Evolutionary conservation across 2,113 vertebrate species (phyloP).

Genomic region (Sturnira hondurensis): DNA sequence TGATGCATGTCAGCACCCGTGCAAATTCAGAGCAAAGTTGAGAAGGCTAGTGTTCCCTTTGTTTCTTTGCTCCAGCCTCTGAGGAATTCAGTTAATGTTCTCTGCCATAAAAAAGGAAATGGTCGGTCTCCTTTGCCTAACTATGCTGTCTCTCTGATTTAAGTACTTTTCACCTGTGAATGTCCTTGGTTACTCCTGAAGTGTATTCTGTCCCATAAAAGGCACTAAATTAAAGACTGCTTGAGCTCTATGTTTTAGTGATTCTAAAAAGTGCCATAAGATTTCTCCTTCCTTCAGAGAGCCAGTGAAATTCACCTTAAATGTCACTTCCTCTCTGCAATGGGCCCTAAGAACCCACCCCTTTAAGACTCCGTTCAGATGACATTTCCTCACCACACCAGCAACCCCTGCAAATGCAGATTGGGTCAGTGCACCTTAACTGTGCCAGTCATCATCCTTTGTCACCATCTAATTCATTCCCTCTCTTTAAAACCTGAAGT

Average conservation of each 20-base stretch:
- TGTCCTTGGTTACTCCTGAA: conserved; percentile 57
- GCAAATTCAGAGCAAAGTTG: not conserved
- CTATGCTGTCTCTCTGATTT: conserved; percentile 62
- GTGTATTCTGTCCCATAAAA: conserved; percentile 55
- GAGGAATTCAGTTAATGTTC: conserved; percentile 33
- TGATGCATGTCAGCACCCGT: fast-evolving
- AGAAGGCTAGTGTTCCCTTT: not conserved
- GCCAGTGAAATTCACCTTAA: not conserved
- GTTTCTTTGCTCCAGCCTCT: not conserved
- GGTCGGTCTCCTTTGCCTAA: conserved; percentile 52
- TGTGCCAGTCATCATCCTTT: not conserved
- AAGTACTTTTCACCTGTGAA: conserved; percentile 65
- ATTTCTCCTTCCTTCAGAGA: not conserved
- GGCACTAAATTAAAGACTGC: conserved; percentile 59
- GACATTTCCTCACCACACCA: not conserved
- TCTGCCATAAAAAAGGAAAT: conserved; percentile 52
- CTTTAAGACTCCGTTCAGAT: not conserved
- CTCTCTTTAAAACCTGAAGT: not conserved
- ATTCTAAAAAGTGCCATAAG: not conserved
- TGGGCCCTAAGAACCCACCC: not conserved
- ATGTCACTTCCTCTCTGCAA: not conserved
- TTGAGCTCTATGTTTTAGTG: conserved; percentile 20
- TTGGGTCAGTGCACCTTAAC: too few relatives aligned
- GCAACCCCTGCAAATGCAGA: not conserved
- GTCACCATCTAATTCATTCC: not conserved